Conservation (phyloP, 2,797 vertebrate genomes). For the Pipistrellus nathusii region DNA sequence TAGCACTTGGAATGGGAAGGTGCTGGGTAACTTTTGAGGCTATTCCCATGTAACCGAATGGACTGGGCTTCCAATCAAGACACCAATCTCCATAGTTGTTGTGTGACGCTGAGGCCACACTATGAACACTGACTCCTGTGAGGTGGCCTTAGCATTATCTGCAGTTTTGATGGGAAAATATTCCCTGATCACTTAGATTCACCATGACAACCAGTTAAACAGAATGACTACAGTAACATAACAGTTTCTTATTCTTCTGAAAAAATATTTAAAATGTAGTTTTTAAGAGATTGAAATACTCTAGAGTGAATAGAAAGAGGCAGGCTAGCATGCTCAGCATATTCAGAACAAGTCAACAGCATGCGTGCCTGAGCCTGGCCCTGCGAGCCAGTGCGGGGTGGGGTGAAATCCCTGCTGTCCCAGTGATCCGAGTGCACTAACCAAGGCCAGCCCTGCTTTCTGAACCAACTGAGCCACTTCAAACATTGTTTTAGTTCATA, state of each 20-base stretch:
- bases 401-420: fast-evolving
- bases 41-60: background rate
- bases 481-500: background rate
- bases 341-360: background rate
- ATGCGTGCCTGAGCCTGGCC: background rate
- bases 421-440: background rate
- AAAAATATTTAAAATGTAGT: background rate
- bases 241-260: background rate
- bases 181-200: background rate
- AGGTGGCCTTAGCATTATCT: background rate
- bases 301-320: background rate
- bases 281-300: background rate
- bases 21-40: background rate
- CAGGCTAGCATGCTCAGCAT: background rate
- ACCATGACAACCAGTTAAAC: background rate
- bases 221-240: background rate
- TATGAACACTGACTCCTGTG: background rate
- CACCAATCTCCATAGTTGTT: background rate
- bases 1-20: background rate
- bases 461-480: background rate
- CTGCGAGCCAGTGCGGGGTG: fast-evolving
- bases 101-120: background rate
- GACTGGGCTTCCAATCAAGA: background rate
- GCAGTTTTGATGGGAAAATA: constrained; percentile 22
- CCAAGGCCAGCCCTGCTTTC: background rate